Evolutionary conservation across 2,113 vertebrate species (phyloP).

Genomic region (Neogale vison): DNA sequence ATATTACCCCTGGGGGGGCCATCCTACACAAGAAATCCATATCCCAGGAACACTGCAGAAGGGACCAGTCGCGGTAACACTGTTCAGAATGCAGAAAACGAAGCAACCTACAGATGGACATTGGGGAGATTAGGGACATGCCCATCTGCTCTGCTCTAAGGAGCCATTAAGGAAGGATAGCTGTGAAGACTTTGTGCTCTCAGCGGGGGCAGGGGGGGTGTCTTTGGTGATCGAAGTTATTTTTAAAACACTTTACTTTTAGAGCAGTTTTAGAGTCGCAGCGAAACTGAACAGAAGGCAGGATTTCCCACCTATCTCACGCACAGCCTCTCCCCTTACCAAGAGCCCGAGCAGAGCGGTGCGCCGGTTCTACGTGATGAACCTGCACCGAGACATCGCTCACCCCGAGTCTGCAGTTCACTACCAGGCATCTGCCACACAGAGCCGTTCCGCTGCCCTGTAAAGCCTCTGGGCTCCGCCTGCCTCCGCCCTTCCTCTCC

Average conservation of each 20-base stretch:
- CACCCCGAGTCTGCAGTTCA: rapidly evolving
- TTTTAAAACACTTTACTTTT: background rate
- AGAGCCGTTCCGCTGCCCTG: background rate
- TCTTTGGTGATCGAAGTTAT: background rate
- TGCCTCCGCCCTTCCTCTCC: background rate
- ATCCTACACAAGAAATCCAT: background rate
- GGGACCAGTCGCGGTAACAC: background rate
- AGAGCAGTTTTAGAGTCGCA: background rate
- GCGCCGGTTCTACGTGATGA: rapidly evolving
- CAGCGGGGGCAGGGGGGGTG: too few species aligned
- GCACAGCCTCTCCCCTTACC: background rate
- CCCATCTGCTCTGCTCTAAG: background rate
- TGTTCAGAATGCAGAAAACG: background rate
- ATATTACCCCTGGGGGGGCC: background rate
- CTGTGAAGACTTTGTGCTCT: background rate
- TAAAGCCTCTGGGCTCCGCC: background rate
- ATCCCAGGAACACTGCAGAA: background rate
- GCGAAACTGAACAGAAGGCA: background rate
- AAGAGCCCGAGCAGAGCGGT: rapidly evolving
- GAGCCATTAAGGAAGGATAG: background rate
- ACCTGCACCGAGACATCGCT: rapidly evolving
- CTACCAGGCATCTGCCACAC: background rate
- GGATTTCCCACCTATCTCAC: rapidly evolving
- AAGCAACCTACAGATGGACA: background rate
- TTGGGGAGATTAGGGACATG: rapidly evolving